phyloP scores from a whole-genome alignment of 2,797 vertebrate genomes.

The Pseudotriccus pelzelni region DNA sequence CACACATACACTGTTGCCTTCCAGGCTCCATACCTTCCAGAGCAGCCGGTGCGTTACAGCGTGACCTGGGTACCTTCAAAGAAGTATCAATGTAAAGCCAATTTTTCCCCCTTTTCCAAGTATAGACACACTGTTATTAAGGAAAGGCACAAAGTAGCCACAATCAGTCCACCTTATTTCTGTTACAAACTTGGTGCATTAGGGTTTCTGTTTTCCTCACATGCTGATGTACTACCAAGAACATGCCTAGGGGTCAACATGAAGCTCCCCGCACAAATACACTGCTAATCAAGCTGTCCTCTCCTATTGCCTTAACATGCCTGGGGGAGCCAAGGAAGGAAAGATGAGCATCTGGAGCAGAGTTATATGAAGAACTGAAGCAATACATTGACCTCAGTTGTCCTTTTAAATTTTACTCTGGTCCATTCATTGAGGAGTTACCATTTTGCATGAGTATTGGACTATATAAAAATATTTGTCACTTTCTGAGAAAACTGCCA shows the following conservation, averaged over 20 bases:
- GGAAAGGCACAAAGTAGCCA: background rate
- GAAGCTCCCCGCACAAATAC: background rate
- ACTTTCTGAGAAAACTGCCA: background rate
- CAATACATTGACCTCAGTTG: background rate
- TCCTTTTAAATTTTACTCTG: background rate
- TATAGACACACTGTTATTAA: background rate
- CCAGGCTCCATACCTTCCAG: background rate
- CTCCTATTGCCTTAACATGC: background rate
- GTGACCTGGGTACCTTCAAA: background rate
- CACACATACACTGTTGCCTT: accelerated
- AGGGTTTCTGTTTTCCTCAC: background rate
- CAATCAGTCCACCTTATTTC: background rate
- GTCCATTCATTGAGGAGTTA: background rate
- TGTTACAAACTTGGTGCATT: background rate
- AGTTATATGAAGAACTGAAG: background rate
- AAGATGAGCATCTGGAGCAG: background rate
- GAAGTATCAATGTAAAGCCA: background rate
- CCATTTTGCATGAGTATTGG: background rate
- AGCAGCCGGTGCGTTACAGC: background rate
- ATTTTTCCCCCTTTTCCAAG: background rate
- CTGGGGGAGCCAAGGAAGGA: background rate
- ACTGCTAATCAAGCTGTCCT: background rate
- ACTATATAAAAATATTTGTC: background rate
- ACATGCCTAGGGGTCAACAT: background rate
- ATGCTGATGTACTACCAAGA: background rate